A percentile compares a stretch with the other conserved stretches of the same genome.
phyloP scores from a whole-genome alignment of 2,888 invertebrate genomes.

The Trichacis sp. region DNA sequence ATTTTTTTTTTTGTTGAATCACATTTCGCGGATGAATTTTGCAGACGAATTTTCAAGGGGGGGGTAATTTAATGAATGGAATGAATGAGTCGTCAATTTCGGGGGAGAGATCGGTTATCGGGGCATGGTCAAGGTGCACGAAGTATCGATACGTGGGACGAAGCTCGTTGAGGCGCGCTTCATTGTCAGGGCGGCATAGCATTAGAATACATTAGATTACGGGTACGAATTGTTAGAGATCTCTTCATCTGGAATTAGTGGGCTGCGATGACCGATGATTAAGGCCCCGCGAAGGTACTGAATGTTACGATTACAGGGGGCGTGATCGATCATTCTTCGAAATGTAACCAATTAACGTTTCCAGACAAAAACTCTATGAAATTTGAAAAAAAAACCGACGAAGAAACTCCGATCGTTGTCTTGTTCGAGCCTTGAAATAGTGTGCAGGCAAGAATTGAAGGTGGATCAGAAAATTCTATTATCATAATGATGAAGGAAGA shows the following conservation, averaged over 20 bases:
- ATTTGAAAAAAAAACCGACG: too few relatives aligned
- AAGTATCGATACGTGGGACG: constrained; percentile 54
- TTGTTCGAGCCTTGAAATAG: neutral
- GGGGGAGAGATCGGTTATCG: neutral
- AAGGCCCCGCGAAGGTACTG: constrained; percentile 15
- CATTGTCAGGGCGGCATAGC: constrained; percentile 66
- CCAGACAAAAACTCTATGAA: too few relatives aligned
- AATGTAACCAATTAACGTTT: constrained; percentile 10
- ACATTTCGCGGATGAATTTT: too few relatives aligned
- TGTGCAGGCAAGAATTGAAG: too few relatives aligned
- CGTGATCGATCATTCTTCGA: constrained; percentile 11
- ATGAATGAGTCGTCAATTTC: neutral
- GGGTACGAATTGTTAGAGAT: constrained; percentile 10
- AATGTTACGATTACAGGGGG: constrained; percentile 14
- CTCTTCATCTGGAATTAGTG: constrained; percentile 2
- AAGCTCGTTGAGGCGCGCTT: constrained; percentile 62
- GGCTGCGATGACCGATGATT: constrained; percentile 23
- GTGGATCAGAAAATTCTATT: too few relatives aligned
- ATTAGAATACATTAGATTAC: constrained; percentile 62
- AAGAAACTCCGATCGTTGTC: too few relatives aligned
- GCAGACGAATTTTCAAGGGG: too few relatives aligned
- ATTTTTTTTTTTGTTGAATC: too few relatives aligned
- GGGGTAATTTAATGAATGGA: neutral
- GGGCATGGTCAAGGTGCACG: constrained; percentile 9
- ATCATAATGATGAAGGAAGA: too few relatives aligned